Conservation (phyloP, 2,888 invertebrate genomes). For the Lycaena phlaeas region DNA sequence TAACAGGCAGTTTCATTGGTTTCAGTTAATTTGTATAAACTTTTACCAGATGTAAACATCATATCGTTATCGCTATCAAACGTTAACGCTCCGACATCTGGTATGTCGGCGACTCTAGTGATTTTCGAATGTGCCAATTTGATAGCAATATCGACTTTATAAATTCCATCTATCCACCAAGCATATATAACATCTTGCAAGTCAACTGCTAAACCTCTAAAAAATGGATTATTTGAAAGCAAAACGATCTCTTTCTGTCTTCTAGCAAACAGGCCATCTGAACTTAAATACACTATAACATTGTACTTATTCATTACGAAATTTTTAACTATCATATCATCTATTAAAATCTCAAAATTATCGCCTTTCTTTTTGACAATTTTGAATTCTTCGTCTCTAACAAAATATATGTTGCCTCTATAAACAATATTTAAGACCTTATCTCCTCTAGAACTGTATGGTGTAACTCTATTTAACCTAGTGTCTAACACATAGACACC, state of each 20-base stretch:
- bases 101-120: conserved; percentile 34
- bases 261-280: conserved; percentile 40
- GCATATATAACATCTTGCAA: conserved; percentile 42
- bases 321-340: conserved; percentile 35
- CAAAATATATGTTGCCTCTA: conserved; percentile 45
- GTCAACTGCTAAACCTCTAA: conserved; percentile 49
- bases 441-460: conserved; percentile 48
- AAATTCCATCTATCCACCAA: conserved; percentile 61
- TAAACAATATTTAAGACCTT: conserved; percentile 40
- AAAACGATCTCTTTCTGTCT: conserved; percentile 30
- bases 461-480: conserved; percentile 28
- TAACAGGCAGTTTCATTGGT: conserved; percentile 24
- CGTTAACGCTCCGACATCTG: conserved; percentile 40
- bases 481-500: conserved; percentile 43
- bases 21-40: conserved; percentile 33
- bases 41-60: conserved; percentile 37
- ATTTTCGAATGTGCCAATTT: conserved; percentile 35
- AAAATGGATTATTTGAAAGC: conserved; percentile 45
- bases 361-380: conserved; percentile 45
- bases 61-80: conserved; percentile 55
- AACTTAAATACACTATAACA: conserved; percentile 38
- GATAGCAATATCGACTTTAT: conserved; percentile 37
- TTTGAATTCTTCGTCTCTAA: conserved; percentile 33
- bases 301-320: conserved; percentile 48
- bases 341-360: conserved; percentile 34